Evolutionary conservation across 2,888 invertebrate species (phyloP).

Genomic region (Pandemis heparana): DNA sequence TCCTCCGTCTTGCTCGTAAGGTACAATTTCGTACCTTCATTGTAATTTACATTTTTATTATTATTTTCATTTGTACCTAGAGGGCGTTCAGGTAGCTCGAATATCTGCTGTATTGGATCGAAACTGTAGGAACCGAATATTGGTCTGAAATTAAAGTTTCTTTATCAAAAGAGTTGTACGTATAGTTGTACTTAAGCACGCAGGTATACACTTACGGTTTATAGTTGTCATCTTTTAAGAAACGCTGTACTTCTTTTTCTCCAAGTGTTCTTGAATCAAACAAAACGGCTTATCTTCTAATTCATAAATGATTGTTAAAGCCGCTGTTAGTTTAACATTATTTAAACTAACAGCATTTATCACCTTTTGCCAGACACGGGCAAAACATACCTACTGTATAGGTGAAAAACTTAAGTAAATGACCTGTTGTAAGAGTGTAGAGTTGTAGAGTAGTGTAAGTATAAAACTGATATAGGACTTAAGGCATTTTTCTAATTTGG

Average conservation of each 20-base stretch:
- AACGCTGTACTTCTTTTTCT: conserved; percentile 1
- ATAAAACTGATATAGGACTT: too few species aligned
- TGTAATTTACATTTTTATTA: not conserved
- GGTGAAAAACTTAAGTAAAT: too few species aligned
- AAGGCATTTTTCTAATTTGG: too few species aligned
- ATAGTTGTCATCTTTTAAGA: not conserved
- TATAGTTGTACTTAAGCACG: too few species aligned
- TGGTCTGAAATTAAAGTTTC: conserved; percentile 53
- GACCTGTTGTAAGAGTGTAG: too few species aligned
- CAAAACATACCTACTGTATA: too few species aligned
- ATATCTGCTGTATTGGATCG: conserved; percentile 53
- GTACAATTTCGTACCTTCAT: not conserved
- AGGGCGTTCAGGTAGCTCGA: conserved; percentile 45
- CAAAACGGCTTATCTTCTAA: not conserved
- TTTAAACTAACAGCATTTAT: too few species aligned
- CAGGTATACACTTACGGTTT: conserved; percentile 5
- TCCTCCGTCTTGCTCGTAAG: not conserved
- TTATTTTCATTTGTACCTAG: not conserved
- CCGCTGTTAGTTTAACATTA: too few species aligned
- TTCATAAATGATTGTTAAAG: not conserved
- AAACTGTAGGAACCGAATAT: conserved; percentile 62
- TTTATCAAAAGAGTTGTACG: not conserved
- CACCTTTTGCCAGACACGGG: too few species aligned
- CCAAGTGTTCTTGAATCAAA: conserved; percentile 15
- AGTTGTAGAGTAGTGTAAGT: too few species aligned